Base-by-base conservation (phyloP, 2,113 vertebrate genomes). In the Taurulus bubalis region DNA sequence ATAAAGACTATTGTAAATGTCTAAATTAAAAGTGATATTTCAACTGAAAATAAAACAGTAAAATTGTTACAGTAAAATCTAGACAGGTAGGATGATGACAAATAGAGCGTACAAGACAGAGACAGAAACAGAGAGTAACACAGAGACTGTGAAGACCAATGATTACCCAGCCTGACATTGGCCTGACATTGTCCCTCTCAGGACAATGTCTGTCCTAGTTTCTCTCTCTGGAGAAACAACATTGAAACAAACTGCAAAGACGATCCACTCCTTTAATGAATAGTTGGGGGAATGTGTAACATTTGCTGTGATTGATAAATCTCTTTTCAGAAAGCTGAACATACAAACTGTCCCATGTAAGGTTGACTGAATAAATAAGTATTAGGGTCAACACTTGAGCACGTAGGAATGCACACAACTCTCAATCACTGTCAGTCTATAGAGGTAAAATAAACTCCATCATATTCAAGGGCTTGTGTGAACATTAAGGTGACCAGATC, bases 121-220 rank as follows among this genome's bases (percentile, higher is more conserved):
- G 24, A 30, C 59, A 18, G 8, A 70, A 34, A 65, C 5, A 53
- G 3, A 80, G 7, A 60, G 24, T 16, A 15, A 64, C 36, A 76
- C n/a, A 65, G 6, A 80, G 34, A 40, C 24, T 26, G 16, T 71
- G n/a, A 75, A 68, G 78, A 76, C 8, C 49, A 85, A 79, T 47
- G 32, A 84, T 77, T 66, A 65, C 80, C 30, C 42, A 85, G 58
- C 26, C 62, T n/a, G 47, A 20, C 64, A 45, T 66, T 8, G 2
- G 58, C 26, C 62, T n/a, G 47, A 20, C 64, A 45, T 66, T 8
- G 84, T 65, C 74, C 83, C 8, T 51, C 26, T 40, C 66, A 73
- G 75, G 87, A 84, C 82, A 88, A 91, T 63, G 70, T 75, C 20
- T 86, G 75, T 60, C 64, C 75, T 71, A 83, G 72, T 88, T 91